A percentile compares a stretch with the other conserved stretches of the same genome.
Evolutionary conservation across 2,888 invertebrate genomes (phyloP).

Genomic region (Drosophila subsilvestris): DNA sequence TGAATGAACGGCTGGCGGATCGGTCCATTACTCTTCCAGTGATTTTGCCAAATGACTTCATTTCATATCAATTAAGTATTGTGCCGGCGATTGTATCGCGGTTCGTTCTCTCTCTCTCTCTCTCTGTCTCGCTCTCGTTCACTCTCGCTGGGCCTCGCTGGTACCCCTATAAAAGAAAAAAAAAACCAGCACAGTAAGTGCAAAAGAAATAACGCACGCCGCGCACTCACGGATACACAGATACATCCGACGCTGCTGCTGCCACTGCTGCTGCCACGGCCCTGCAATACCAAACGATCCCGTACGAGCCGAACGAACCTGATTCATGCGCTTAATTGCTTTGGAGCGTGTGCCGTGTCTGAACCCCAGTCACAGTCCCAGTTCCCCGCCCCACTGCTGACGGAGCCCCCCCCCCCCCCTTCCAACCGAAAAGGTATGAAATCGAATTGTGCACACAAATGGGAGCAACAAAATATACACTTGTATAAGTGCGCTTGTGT

Average conservation of each 20-base stretch:
- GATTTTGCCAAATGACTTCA: constrained; percentile 83
- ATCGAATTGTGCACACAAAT: constrained; percentile 74
- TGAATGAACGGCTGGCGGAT: constrained; percentile 61
- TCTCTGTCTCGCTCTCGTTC: too few species aligned
- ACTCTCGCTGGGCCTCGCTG: neutral
- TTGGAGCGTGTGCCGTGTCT: constrained; percentile 72
- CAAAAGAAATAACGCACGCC: constrained; percentile 27
- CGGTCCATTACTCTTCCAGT: constrained; percentile 69
- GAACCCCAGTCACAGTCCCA: constrained; percentile 19
- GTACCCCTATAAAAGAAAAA: constrained; percentile 27
- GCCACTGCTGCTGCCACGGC: constrained; percentile 30
- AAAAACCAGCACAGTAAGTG: constrained; percentile 11
- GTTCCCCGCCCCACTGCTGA: constrained; percentile 9
- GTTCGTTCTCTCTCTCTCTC: too few species aligned
- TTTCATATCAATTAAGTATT: constrained; percentile 83
- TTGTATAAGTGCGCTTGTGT: constrained; percentile 44
- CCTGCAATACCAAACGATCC: constrained; percentile 34
- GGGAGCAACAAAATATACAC: constrained; percentile 63
- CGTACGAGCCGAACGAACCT: constrained; percentile 77
- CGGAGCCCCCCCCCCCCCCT: constrained; percentile 3
- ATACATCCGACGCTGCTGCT: constrained; percentile 23
- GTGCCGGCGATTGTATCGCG: constrained; percentile 47
- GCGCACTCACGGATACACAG: constrained; percentile 43
- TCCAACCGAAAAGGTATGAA: constrained; percentile 67
- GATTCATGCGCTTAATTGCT: constrained; percentile 81